Base-by-base conservation (phyloP, 2,113 vertebrate genomes). In the Hymenochirus boettgeri region DNA sequence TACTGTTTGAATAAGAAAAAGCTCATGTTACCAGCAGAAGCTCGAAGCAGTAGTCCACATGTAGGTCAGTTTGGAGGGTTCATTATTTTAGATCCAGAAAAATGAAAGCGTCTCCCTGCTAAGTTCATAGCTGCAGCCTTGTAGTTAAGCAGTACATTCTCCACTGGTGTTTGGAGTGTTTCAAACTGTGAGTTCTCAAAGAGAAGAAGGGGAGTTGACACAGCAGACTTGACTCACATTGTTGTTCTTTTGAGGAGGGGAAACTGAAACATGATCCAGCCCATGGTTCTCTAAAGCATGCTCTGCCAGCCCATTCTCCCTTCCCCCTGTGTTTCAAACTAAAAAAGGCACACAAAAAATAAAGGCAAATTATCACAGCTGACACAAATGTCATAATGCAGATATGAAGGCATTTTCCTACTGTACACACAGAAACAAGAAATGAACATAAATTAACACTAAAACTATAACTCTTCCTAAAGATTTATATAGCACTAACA, bases 181-280 rank as follows among this genome's bases (percentile, higher is more conserved):
- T 24, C 25, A 65, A 47, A 27, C 35, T 48, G 46, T 48, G 23
- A 39, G 13, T 12, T 39, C 50, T n/a, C 24, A 33, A 5, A 57
- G 17, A 47, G 5, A 21, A 57, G 12, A 46, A 13, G 27, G 22
- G 13, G 6, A 35, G 17, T 42, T 23, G 26, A 15, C n/a, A 45
- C 23, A 27, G 9, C 18, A 11, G 7, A 51, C 45, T 65, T 39
- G 26, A 53, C 19, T 21, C 51, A 57, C 37, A 47, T 57, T 48
- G 22, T 39, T 56, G 4, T 12, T 33, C 42, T 47, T 35, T 62
- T 37, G 23, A 21, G 31, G 50, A 53, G 22, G 25, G 35, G 10
- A 63, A 11, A 33, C 24, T 50, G 42, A 65, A 57, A 37, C 2
- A 24, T 48, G 26, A 57, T 35, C 27, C 42, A 48, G 42, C 53